Evolutionary conservation across 2,797 vertebrate genomes (phyloP), one percentile per base, ranked within the genome.

Genomic region (Myioborus miniatus): DNA sequence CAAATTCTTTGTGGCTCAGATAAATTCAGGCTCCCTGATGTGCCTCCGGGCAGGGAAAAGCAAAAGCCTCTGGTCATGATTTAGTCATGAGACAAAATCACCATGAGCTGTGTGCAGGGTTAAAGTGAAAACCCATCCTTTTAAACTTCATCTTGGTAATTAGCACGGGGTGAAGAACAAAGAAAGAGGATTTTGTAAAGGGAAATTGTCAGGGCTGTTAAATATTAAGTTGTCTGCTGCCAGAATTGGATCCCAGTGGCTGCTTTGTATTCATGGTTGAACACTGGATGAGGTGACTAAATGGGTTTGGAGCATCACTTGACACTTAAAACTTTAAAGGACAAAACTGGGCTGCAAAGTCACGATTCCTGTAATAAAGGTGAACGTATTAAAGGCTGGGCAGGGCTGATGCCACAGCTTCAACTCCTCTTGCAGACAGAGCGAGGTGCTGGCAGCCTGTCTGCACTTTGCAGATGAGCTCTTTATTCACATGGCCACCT

Each of bases 161-260:
- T 80, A 82, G 56, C 59, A 63, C 1, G 7, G 56, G 20, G 19
- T 63, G 46, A 91, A 77, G 78, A 93, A 20, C 37, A 77, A 76
- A 62, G 55, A 52, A 44, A 22, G 36, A n/a, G 3, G 0, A 11
- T 80, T 39, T 34, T 85, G 30, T 55, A 50, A 83, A 69, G 36
- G 20, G 50, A 41, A 76, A 62, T 82, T 83, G 47, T 76, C 58
- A 77, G 24, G 18, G 5, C 7, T 79, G 39, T 89, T 91, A 68
- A 78, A 76, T 69, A 65, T 50, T 84, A 79, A 94, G 87, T 82
- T n/a, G 9, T 91, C n/a, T 80, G 29, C 71, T 89, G 71, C n/a
- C 26, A 39, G 64, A 76, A 44, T 29, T 72, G 47, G 26, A 44
- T 83, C 36, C 29, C n/a, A 29, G 27, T 15, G 56, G 21, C 44